Evolutionary conservation across 2,888 invertebrate genomes (phyloP).

Genomic region (Agriotes lineatus): DNA sequence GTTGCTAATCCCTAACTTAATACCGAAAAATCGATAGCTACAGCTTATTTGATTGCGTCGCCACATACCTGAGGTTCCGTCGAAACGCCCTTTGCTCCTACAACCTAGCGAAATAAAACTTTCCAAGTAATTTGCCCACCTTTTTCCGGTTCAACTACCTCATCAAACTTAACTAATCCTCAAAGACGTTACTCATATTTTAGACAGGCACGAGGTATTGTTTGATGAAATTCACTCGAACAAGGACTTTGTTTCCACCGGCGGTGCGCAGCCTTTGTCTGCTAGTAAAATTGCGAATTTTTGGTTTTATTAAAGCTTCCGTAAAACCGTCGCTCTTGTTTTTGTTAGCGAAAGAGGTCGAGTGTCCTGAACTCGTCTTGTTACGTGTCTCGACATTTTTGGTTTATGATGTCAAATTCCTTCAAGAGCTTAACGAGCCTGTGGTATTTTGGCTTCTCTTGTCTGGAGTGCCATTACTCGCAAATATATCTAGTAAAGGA

Average conservation of each 20-base stretch:
- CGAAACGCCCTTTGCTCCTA: slow-evolving; percentile 16
- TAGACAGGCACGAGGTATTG: background rate
- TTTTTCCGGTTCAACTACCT: background rate
- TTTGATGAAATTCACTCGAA: slow-evolving; percentile 4
- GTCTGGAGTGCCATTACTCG: too few relatives aligned
- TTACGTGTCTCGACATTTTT: too few relatives aligned
- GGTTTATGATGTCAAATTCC: too few relatives aligned
- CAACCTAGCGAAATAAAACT: slow-evolving; percentile 12
- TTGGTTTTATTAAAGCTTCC: background rate
- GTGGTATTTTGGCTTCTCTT: too few relatives aligned
- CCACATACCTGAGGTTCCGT: slow-evolving; percentile 25
- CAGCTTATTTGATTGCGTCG: slow-evolving; percentile 30
- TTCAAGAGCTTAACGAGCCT: too few relatives aligned
- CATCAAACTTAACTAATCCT: slow-evolving; percentile 8
- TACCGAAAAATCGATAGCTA: slow-evolving; percentile 27
- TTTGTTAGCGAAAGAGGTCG: too few relatives aligned
- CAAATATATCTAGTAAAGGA: too few relatives aligned
- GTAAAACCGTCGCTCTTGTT: too few relatives aligned
- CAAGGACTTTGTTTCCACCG: too few relatives aligned
- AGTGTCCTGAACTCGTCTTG: too few relatives aligned
- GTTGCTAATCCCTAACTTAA: slow-evolving; percentile 21
- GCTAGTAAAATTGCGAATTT: background rate
- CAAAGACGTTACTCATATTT: slow-evolving; percentile 9
- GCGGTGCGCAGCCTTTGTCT: background rate
- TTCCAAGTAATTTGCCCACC: slow-evolving; percentile 10